A percentile compares a stretch with the other conserved stretches of the same genome.
Conservation (phyloP, 2,113 vertebrate genomes). For the Syngnathus typhle region DNA sequence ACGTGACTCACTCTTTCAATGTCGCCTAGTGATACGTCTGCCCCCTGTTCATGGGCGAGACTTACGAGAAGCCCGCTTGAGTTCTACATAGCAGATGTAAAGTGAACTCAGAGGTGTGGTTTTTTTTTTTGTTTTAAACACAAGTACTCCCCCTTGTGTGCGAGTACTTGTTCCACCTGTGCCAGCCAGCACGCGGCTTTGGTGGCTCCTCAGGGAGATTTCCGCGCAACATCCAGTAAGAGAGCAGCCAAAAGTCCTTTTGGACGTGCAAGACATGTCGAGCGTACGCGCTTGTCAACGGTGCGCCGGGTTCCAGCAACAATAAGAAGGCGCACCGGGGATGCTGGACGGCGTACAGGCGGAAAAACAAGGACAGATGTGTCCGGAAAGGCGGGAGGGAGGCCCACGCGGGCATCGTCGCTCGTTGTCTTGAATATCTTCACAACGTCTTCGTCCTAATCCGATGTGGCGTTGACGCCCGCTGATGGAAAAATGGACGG, state of each 20-base stretch:
- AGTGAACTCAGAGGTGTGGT: no score
- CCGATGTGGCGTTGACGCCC: constrained; percentile 26
- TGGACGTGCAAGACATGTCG: constrained; percentile 40
- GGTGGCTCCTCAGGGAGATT: constrained; percentile 65
- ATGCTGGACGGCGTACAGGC: constrained; percentile 35
- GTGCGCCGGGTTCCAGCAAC: constrained; percentile 45
- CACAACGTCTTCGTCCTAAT: constrained; percentile 29
- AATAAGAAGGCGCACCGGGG: constrained; percentile 45
- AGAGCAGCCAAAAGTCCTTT: constrained; percentile 42
- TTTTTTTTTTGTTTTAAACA: not conserved
- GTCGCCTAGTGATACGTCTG: no score
- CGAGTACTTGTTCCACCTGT: not conserved
- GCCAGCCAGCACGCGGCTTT: constrained; percentile 35
- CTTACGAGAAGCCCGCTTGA: no score
- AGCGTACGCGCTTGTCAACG: constrained; percentile 44
- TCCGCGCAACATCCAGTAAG: constrained; percentile 54
- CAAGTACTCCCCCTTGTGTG: not conserved
- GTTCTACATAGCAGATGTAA: no score
- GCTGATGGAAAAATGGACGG: constrained; percentile 24
- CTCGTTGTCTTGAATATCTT: constrained; percentile 29
- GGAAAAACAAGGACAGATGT: constrained; percentile 59
- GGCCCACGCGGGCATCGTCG: constrained; percentile 24
- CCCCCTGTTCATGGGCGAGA: no score
- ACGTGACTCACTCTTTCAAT: no score
- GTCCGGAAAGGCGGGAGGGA: constrained; percentile 37